phyloP scores from a whole-genome alignment of 1,140 invertebrate species.

The Mactra quadrangularis region DNA sequence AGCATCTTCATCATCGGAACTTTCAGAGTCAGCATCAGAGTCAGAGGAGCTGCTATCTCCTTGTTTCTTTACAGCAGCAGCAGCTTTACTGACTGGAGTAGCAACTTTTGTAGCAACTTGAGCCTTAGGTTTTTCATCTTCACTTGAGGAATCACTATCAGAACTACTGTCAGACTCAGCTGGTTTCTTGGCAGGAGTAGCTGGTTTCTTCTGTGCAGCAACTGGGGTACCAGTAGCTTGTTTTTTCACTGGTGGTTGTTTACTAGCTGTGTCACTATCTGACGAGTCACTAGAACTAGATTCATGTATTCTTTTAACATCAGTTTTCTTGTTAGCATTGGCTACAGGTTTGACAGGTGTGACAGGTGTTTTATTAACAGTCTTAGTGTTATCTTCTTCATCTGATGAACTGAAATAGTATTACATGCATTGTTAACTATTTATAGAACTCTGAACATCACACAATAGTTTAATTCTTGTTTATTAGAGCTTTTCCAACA shows the following conservation, averaged over 20 bases:
- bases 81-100: neutral
- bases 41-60: conserved; percentile 64
- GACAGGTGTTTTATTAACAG: neutral
- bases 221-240: neutral
- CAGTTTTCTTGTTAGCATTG: neutral
- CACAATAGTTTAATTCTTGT: no score
- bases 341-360: neutral
- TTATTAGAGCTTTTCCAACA: no score
- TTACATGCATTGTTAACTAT: neutral
- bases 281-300: conserved; percentile 47
- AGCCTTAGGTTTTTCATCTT: conserved; percentile 18
- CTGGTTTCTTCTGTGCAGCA: conserved; percentile 17
- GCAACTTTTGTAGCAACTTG: neutral
- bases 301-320: conserved; percentile 28
- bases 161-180: conserved; percentile 35
- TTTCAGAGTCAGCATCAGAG: conserved; percentile 71
- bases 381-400: neutral
- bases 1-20: conserved; percentile 63
- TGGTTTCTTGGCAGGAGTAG: conserved; percentile 27
- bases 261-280: conserved; percentile 24
- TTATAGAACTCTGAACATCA: neutral
- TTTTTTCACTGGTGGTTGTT: neutral
- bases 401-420: neutral
- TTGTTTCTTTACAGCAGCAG: neutral
- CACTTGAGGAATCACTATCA: conserved; percentile 49